Percentiles rank a stretch among this genome's conserved stretches.
Evolutionary conservation across 2,797 vertebrate genomes (phyloP).

Genomic region (Smutsia gigantea): DNA sequence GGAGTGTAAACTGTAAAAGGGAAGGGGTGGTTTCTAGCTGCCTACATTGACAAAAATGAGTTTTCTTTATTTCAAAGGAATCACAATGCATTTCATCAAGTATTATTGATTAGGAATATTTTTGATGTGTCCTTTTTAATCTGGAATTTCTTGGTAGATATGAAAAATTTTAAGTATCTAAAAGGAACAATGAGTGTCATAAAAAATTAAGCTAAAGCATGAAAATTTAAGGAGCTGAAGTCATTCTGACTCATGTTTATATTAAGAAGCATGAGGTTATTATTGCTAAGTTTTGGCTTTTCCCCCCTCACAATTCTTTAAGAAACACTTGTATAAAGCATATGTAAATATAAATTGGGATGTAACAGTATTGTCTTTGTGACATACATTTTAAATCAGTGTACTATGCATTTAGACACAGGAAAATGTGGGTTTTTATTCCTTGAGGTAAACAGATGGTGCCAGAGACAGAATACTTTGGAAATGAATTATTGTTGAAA

Average conservation of each 20-base stretch:
- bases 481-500: slow-evolving; percentile 73
- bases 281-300: slow-evolving; percentile 41
- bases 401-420: slow-evolving; percentile 64
- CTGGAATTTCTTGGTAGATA: background rate
- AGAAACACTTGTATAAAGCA: slow-evolving; percentile 67
- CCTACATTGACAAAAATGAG: background rate
- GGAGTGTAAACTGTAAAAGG: background rate
- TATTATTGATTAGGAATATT: background rate
- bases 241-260: background rate
- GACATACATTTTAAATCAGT: slow-evolving; percentile 76
- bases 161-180: background rate
- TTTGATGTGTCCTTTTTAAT: background rate
- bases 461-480: slow-evolving; percentile 61
- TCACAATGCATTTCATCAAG: background rate
- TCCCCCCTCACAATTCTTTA: slow-evolving; percentile 54
- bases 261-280: background rate
- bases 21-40: background rate
- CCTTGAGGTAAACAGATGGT: slow-evolving; percentile 71
- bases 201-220: slow-evolving; percentile 50
- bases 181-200: background rate
- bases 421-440: slow-evolving; percentile 76
- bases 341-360: slow-evolving; percentile 74
- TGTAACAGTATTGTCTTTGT: slow-evolving; percentile 65
- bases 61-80: slow-evolving; percentile 6
- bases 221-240: slow-evolving; percentile 39